Conservation (phyloP, 2,113 vertebrate species). For the Porphyrio hochstetteri region DNA sequence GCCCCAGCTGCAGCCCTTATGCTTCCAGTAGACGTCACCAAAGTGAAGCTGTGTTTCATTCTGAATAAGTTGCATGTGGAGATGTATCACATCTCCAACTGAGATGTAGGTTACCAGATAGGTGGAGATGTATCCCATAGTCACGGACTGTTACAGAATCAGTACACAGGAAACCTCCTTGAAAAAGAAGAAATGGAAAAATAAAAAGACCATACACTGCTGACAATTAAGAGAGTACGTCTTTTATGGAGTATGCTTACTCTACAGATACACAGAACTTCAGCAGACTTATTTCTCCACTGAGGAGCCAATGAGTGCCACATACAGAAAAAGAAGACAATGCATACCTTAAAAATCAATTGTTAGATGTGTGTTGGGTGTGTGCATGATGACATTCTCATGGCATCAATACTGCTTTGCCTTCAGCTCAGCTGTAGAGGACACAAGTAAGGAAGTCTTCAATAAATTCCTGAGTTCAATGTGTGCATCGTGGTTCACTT, state of each 20-base stretch:
- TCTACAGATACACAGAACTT: no score
- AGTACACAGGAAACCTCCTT: neutral
- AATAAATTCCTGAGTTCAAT: neutral
- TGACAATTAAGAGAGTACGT: neutral
- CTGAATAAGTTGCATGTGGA: neutral
- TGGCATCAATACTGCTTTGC: neutral
- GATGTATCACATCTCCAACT: neutral
- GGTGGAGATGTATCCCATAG: neutral
- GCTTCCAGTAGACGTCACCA: neutral
- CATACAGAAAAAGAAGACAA: no score
- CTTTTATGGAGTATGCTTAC: neutral
- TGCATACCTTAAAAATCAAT: neutral
- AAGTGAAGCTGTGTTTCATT: neutral
- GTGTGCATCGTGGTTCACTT: neutral
- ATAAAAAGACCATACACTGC: rapidly evolving
- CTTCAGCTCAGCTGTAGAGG: neutral
- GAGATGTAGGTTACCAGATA: neutral
- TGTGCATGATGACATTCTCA: neutral
- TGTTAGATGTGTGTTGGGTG: neutral
- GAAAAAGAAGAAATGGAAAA: neutral
- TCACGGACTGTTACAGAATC: neutral
- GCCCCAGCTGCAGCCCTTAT: neutral
- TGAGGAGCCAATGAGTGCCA: neutral
- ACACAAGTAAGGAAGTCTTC: neutral
- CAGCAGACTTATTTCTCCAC: neutral